These are phyloP conservation scores for Marcusenius ussheri DNA, from an alignment of 2,113 vertebrate genomes.

Conservation along the genomic window DNA sequence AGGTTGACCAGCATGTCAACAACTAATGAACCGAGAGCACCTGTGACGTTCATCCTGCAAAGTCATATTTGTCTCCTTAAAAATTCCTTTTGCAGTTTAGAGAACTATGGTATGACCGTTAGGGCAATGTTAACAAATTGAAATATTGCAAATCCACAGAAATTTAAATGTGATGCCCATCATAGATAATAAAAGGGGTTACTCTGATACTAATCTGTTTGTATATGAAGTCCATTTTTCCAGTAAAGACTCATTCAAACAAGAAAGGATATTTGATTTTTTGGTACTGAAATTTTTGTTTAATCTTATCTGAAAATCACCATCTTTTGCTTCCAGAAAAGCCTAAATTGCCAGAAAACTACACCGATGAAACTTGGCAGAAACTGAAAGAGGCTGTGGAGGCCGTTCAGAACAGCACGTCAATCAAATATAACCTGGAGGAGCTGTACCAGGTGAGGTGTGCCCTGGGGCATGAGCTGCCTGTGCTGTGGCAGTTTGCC, in stretches of 20 bases:
- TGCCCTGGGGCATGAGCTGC: background rate
- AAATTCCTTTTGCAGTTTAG: background rate
- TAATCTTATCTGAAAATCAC: background rate
- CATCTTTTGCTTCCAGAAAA: constrained; percentile 69
- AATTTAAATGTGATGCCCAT: background rate
- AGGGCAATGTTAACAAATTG: background rate
- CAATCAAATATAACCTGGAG: constrained; percentile 97
- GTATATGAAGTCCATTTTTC: background rate
- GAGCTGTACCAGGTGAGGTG: constrained; percentile 91
- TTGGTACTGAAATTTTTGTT: background rate
- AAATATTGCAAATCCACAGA: background rate
- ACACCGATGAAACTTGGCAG: constrained; percentile 97
- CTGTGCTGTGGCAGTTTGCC: background rate
- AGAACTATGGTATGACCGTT: background rate
- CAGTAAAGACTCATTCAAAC: background rate
- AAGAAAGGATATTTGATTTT: background rate
- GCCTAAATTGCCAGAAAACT: constrained; percentile 97
- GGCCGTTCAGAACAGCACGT: constrained; percentile 98
- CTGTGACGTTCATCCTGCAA: background rate
- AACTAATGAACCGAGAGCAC: background rate
- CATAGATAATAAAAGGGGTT: background rate
- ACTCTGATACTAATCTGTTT: background rate
- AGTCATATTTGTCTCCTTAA: background rate
- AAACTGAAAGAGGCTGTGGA: constrained; percentile 97
- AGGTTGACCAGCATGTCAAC: background rate